Evolutionary conservation across 2,888 invertebrate species (phyloP).

Genomic region (Sisyra terminalis): DNA sequence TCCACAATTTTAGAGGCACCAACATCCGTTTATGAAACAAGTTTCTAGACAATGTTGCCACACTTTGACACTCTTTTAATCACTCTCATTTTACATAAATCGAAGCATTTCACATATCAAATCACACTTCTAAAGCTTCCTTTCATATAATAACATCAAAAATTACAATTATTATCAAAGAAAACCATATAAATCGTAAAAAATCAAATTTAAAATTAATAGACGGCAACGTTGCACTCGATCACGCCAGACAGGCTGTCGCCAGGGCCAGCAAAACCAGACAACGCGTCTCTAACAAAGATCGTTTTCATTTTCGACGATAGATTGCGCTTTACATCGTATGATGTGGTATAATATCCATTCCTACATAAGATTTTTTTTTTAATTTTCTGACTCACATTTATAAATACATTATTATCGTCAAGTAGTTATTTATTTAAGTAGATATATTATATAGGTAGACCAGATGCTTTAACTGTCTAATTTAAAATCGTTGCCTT

Average conservation of each 20-base stretch:
- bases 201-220: not conserved
- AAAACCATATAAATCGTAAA: not conserved
- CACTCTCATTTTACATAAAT: slow-evolving; percentile 6
- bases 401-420: no score
- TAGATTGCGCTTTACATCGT: slow-evolving; percentile 7
- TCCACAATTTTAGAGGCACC: slow-evolving; percentile 26
- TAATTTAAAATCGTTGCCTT: no score
- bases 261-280: slow-evolving; percentile 68
- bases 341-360: no score
- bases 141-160: not conserved
- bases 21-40: slow-evolving; percentile 60
- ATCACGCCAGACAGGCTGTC: slow-evolving; percentile 89
- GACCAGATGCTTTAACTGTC: no score
- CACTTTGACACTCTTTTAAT: slow-evolving; percentile 12
- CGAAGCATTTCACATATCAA: not conserved
- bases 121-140: not conserved
- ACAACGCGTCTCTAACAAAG: slow-evolving; percentile 45
- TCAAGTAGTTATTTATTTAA: no score
- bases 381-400: no score
- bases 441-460: no score
- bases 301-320: slow-evolving; percentile 4
- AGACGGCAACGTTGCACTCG: slow-evolving; percentile 47
- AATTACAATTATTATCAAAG: not conserved
- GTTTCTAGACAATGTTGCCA: slow-evolving; percentile 46
- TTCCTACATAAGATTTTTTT: no score